phyloP scores from a whole-genome alignment of 53 echinoderm and acorn worm species.

The Antedon mediterranea region DNA sequence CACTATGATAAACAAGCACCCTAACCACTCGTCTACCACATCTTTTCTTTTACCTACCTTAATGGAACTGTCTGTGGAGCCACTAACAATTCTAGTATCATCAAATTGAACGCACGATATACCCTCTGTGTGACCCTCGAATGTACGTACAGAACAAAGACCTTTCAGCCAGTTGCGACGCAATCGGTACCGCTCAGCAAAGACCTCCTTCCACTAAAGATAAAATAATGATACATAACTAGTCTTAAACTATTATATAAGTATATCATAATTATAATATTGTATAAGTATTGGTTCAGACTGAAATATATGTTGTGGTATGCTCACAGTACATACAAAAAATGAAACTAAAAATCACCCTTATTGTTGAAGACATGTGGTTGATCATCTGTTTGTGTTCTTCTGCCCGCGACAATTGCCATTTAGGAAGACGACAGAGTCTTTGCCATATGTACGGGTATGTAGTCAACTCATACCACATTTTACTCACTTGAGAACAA shows the following conservation, averaged over 20 bases:
- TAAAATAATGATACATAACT: neutral
- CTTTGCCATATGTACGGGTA: constrained; percentile 68
- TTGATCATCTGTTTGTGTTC: constrained; percentile 99
- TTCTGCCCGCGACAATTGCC: constrained; percentile 74
- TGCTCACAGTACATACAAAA: neutral
- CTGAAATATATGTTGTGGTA: too few species aligned
- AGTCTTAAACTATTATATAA: too few species aligned
- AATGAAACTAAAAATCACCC: constrained; percentile 24
- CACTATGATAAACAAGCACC: too few species aligned
- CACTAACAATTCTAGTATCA: constrained; percentile 94
- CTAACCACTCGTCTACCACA: too few species aligned
- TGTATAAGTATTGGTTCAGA: too few species aligned
- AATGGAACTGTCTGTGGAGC: constrained; percentile 87
- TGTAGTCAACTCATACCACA: constrained; percentile 74
- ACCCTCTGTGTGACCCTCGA: constrained; percentile 97
- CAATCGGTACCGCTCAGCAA: constrained; percentile 81
- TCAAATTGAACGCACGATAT: constrained; percentile 99
- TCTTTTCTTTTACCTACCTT: constrained; percentile 45
- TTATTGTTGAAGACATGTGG: constrained; percentile 83
- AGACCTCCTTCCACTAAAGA: constrained; percentile 84
- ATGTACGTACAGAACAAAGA: constrained; percentile 75
- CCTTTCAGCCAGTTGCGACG: constrained; percentile 90
- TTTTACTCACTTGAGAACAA: constrained; percentile 55
- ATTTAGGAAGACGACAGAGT: constrained; percentile 73
- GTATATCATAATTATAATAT: too few species aligned